A percentile compares a stretch with the other conserved stretches of the same genome.
Evolutionary conservation across 2,113 vertebrate species (phyloP).

Genomic region (Gorsachius goisagi): DNA sequence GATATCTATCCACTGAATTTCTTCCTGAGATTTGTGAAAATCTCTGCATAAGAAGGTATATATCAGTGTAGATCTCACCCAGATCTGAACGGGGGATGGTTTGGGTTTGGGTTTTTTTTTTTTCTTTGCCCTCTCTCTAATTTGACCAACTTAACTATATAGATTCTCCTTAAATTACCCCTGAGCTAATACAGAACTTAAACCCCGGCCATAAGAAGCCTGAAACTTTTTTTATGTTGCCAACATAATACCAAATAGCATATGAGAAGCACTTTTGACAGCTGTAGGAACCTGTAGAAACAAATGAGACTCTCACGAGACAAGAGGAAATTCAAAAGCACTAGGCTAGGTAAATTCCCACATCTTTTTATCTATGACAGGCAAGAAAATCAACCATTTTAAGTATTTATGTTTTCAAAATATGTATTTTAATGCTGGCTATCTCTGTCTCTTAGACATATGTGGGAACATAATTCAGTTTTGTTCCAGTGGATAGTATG

Average conservation of each 20-base stretch:
- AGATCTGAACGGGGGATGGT: not conserved
- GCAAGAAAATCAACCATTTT: not conserved
- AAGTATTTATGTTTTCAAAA: not conserved
- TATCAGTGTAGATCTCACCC: not conserved
- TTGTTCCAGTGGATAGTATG: not conserved
- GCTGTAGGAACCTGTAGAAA: not conserved
- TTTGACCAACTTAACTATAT: not conserved
- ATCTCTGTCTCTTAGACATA: not conserved
- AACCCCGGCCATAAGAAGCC: not conserved
- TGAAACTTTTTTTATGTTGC: not conserved
- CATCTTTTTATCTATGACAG: not conserved
- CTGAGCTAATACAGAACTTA: not conserved
- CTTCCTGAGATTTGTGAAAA: not conserved
- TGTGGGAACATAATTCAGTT: not conserved
- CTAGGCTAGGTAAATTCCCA: not conserved
- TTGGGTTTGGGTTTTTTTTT: too few species aligned
- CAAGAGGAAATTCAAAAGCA: not conserved
- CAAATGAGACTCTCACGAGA: not conserved
- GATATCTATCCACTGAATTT: not conserved
- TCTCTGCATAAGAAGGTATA: accelerated
- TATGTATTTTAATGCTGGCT: not conserved
- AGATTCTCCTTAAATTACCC: not conserved
- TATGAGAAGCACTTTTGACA: not conserved
- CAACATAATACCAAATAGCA: not conserved
- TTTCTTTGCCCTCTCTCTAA: not conserved